A percentile compares a stretch with the other conserved stretches of the same genome.
Conservation (phyloP, 2,888 invertebrate species). For the Ormia ochracea region DNA sequence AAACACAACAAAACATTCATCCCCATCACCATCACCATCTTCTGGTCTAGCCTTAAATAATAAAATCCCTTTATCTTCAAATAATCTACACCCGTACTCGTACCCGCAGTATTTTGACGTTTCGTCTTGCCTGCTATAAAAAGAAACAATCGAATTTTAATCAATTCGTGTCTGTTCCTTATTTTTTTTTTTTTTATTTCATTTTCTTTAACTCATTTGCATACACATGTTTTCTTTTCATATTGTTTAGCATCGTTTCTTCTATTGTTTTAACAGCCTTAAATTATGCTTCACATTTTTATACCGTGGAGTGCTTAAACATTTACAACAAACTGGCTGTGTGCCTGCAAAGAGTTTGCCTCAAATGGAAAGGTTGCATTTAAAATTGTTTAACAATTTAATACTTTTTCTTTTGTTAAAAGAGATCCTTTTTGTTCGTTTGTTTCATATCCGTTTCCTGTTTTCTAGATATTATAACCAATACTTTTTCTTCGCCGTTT, state of each 20-base stretch:
- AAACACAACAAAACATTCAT: neutral
- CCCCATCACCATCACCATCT: neutral
- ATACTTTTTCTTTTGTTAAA: slow-evolving; percentile 39
- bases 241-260: slow-evolving; percentile 46
- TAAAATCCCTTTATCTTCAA: slow-evolving; percentile 32
- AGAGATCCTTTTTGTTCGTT: slow-evolving; percentile 32
- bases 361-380: slow-evolving; percentile 7
- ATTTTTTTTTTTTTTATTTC: slow-evolving; percentile 2
- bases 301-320: neutral
- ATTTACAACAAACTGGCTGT: slow-evolving; percentile 4
- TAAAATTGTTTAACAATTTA: slow-evolving; percentile 57
- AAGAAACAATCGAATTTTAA: slow-evolving; percentile 76
- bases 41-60: neutral
- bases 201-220: slow-evolving; percentile 57
- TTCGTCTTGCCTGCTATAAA: slow-evolving; percentile 61
- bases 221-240: slow-evolving; percentile 59
- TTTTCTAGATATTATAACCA: slow-evolving; percentile 37
- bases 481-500: slow-evolving; percentile 3
- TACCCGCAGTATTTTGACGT: slow-evolving; percentile 32
- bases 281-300: slow-evolving; percentile 44
- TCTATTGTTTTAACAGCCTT: slow-evolving; percentile 59
- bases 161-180: slow-evolving; percentile 72
- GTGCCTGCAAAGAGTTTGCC: neutral
- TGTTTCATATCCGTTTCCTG: slow-evolving; percentile 61
- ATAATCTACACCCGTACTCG: slow-evolving; percentile 49